Evolutionary conservation across 2,113 vertebrate genomes (phyloP).

Genomic region (Limanda limanda): DNA sequence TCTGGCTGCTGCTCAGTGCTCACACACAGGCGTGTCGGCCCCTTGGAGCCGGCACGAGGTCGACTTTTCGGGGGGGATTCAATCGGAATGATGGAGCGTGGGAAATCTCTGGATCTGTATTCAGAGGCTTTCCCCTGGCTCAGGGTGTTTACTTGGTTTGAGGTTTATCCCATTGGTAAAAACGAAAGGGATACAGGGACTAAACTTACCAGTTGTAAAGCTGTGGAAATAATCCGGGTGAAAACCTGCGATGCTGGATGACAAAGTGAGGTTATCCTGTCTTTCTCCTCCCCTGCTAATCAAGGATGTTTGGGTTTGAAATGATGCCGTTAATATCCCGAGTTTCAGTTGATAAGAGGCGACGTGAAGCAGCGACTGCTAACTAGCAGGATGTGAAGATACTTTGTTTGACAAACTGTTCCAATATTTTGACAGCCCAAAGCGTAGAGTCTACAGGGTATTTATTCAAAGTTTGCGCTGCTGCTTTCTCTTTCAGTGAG

Average conservation of each 20-base stretch:
- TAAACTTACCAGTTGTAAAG: neutral
- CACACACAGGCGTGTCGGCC: neutral
- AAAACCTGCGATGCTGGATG: constrained; percentile 16
- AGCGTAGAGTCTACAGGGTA: constrained; percentile 31
- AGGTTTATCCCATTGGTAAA: constrained; percentile 1
- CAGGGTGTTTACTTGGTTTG: constrained; percentile 4
- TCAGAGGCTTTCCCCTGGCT: constrained; percentile 14
- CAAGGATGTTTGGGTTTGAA: too few species aligned
- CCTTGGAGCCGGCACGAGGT: neutral
- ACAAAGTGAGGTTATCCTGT: constrained; percentile 19
- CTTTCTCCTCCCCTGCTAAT: too few species aligned
- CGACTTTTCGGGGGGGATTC: constrained; percentile 7
- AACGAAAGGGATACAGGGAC: neutral
- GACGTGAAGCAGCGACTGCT: constrained; percentile 16
- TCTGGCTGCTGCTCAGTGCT: constrained; percentile 3
- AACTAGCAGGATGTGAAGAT: constrained; percentile 13
- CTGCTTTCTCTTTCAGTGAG: constrained; percentile 13
- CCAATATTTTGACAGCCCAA: constrained; percentile 23
- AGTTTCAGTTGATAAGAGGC: constrained; percentile 18
- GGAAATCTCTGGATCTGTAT: constrained; percentile 26
- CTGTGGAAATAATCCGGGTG: neutral
- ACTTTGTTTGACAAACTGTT: constrained; percentile 35
- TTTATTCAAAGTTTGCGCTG: constrained; percentile 26
- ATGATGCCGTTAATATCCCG: too few species aligned
- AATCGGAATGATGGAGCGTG: constrained; percentile 1